phyloP scores from a whole-genome alignment of 30 jellyfish, hydroid and myxozoan genomes.

The Cassiopea xamachana region DNA sequence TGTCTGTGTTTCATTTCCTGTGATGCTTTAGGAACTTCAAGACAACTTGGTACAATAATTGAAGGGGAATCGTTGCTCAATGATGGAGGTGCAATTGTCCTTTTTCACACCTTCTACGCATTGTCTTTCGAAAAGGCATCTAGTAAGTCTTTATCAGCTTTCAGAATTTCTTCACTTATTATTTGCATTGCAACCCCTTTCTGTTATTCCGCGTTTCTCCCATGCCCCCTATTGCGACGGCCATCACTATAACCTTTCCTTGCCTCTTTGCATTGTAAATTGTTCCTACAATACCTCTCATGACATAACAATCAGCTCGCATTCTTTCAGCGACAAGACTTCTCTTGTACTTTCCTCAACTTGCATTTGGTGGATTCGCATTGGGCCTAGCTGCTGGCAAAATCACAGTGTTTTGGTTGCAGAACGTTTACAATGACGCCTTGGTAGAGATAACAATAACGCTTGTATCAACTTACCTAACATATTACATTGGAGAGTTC shows the following conservation, averaged over 20 bases:
- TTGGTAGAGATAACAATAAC: slow-evolving; percentile 92
- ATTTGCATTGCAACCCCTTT: slow-evolving; percentile 1
- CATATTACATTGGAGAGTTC: slow-evolving; percentile 82
- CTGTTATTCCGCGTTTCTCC: too few relatives aligned
- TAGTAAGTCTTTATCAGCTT: slow-evolving; percentile 45
- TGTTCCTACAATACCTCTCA: background rate
- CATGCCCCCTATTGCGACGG: too few relatives aligned
- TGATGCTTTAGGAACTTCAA: slow-evolving; percentile 77
- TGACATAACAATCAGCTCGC: background rate
- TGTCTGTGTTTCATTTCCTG: background rate
- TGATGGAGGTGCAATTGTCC: slow-evolving; percentile 96
- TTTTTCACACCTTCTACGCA: slow-evolving; percentile 72
- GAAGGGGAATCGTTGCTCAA: slow-evolving; percentile 93
- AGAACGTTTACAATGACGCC: slow-evolving; percentile 95
- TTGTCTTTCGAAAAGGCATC: slow-evolving; percentile 70
- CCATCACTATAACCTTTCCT: too few relatives aligned
- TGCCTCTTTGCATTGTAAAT: too few relatives aligned
- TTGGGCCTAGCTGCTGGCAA: slow-evolving; percentile 93
- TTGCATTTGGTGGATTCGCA: slow-evolving; percentile 97
- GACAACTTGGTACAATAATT: slow-evolving; percentile 87
- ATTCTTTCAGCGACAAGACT: slow-evolving; percentile 75
- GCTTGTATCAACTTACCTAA: slow-evolving; percentile 82
- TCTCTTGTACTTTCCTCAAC: slow-evolving; percentile 83
- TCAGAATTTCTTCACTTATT: background rate
- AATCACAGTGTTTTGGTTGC: slow-evolving; percentile 88